These are phyloP conservation scores for Pleuronectes platessa DNA, from an alignment of 2,113 vertebrate genomes.

Conservation along the genomic window DNA sequence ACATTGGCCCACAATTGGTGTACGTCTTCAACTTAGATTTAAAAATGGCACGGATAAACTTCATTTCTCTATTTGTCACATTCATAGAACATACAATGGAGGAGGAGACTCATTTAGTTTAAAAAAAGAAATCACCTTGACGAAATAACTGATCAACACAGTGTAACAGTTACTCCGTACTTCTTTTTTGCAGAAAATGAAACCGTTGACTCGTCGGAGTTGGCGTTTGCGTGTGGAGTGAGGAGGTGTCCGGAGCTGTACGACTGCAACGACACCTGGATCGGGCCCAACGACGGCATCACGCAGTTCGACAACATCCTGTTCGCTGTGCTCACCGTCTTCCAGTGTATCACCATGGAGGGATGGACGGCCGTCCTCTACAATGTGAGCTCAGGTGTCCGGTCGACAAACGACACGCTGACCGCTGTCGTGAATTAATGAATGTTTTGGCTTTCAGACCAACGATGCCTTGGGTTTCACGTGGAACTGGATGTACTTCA, in stretches of 20 bases:
- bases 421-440: not conserved
- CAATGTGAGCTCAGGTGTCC: conserved; percentile 75
- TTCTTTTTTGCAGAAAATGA: conserved; percentile 84
- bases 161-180: not conserved
- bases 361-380: conserved; percentile 99
- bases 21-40: too few species aligned
- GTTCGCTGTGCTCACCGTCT: conserved; percentile 98
- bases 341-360: conserved; percentile 99
- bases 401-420: not conserved
- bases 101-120: too few species aligned
- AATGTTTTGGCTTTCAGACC: conserved; percentile 81
- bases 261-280: conserved; percentile 93
- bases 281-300: conserved; percentile 97
- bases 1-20: too few species aligned
- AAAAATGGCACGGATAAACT: too few species aligned
- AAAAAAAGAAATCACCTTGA: not conserved
- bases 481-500: conserved; percentile 99
- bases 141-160: too few species aligned
- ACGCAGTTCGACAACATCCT: conserved; percentile 99
- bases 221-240: conserved; percentile 85
- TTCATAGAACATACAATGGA: too few species aligned
- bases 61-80: too few species aligned
- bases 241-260: conserved; percentile 82
- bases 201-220: conserved; percentile 89
- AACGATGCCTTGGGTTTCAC: conserved; percentile 94